Percentiles rank a stretch among this genome's conserved stretches.
Evolutionary conservation across 2,888 invertebrate species (phyloP).

Genomic region (Leptinotarsa juncta): DNA sequence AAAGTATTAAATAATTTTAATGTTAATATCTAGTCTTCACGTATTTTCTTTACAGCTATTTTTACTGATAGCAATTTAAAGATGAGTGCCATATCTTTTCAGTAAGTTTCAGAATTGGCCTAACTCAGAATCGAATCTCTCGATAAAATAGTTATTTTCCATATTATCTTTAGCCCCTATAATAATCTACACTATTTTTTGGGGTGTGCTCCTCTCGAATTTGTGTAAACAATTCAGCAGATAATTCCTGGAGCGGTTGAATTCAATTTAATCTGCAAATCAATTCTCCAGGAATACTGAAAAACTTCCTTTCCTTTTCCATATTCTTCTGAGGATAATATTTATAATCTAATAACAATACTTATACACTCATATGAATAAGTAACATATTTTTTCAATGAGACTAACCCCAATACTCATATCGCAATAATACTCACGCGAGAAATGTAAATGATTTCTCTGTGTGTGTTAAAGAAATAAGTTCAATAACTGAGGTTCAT

Average conservation of each 20-base stretch:
- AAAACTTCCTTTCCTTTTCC: too few species aligned
- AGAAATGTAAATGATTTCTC: neutral
- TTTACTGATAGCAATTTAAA: constrained; percentile 15
- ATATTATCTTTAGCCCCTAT: constrained; percentile 8
- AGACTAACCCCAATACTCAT: neutral
- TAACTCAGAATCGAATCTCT: constrained; percentile 21
- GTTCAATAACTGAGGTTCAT: neutral
- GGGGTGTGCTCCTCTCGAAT: too few species aligned
- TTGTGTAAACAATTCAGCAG: too few species aligned
- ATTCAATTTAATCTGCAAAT: too few species aligned
- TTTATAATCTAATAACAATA: neutral
- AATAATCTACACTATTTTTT: too few species aligned
- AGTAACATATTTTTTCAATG: neutral
- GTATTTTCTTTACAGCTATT: constrained; percentile 15
- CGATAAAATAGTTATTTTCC: neutral
- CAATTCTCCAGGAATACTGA: too few species aligned
- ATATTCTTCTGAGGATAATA: neutral
- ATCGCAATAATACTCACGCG: neutral
- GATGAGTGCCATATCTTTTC: constrained; percentile 32
- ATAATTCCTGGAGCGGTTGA: too few species aligned
- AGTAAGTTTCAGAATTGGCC: constrained; percentile 32
- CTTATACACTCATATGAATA: neutral
- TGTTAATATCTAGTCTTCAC: constrained; percentile 48
- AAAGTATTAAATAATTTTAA: constrained; percentile 40
- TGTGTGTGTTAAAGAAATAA: neutral